A percentile compares a stretch with the other conserved stretches of the same genome.
Conservation (phyloP, 2,888 invertebrate species). For the Penaeus monodon region DNA sequence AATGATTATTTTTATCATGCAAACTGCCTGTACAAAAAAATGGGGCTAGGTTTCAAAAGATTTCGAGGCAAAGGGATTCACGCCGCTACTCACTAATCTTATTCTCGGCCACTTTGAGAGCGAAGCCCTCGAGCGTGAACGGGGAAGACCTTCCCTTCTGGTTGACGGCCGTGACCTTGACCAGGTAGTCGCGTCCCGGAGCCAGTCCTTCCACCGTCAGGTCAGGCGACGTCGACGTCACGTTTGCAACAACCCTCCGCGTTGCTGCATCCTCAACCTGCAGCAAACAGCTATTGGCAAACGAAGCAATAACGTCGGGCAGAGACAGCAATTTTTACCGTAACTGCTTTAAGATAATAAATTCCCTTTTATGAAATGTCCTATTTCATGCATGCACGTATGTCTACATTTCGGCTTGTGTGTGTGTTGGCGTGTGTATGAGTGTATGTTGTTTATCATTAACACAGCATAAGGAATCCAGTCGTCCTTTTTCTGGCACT, state of each 20-base stretch:
- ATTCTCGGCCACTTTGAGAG: slow-evolving; percentile 53
- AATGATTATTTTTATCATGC: no score
- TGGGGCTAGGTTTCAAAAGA: no score
- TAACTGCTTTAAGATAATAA: neutral
- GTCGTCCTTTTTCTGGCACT: neutral
- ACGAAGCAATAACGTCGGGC: neutral
- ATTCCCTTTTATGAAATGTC: neutral
- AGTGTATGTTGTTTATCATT: no score
- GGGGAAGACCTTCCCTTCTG: slow-evolving; percentile 33
- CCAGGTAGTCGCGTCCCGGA: slow-evolving; percentile 52
- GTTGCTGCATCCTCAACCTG: slow-evolving; percentile 37
- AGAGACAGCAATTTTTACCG: neutral
- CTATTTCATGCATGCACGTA: neutral
- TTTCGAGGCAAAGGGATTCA: no score
- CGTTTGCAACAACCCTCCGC: slow-evolving; percentile 38
- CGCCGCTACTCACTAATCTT: slow-evolving; percentile 46
- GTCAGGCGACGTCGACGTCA: slow-evolving; percentile 19
- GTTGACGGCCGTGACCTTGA: slow-evolving; percentile 43
- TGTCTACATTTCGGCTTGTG: neutral
- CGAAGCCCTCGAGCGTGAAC: slow-evolving; percentile 44
- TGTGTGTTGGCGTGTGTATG: neutral
- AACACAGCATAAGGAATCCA: no score
- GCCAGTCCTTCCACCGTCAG: slow-evolving; percentile 40
- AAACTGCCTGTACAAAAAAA: no score
- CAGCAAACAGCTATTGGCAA: neutral